Evolutionary conservation across 2,113 vertebrate genomes (phyloP), one percentile per base, ranked within the genome.

Genomic region (Plecotus auritus): DNA sequence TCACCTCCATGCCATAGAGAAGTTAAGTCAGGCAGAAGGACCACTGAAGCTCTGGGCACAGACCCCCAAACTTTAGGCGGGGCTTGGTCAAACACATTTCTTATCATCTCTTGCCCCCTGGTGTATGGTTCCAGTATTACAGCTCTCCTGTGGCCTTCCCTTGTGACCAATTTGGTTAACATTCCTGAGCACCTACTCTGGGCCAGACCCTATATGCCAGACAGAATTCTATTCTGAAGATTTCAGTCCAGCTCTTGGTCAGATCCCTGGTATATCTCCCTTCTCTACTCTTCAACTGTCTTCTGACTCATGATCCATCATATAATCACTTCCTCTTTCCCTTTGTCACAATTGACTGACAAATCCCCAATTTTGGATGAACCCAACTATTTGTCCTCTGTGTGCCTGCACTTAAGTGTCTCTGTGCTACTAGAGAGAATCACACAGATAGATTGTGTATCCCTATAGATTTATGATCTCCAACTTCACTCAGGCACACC

Each of bases 81-180:
- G 83, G 32, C 13, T 3, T 69, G 28, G n/a, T 42, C 7, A 3
- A 69, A 72, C 73, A 80, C 32, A 84, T 95, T 89, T 86, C 70
- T 96, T 93, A 66, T 84, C 4, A 0, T 96, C 49, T 96, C 64
- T 97, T 94, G 95, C 91, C 96, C 95, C 87, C 92, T 95, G 1
- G 91, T 42, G 91, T 35, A 17, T 13, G 0, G 0, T 49, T 8
- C 0, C 1, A 12, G 56, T 54, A 97, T 61, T 96, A 74, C 89
- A 72, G 5, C 47, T 91, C 4, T 74, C 64, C 45, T 2, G 74
- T 77, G 83, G 16, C 47, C 47, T 83, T 83, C 61, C 22, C 66
- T 59, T 17, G 37, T 35, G 93, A 64, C 78, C 74, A 56, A 54
- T 84, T 84, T 5, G 13, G 22, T 40, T 56, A 81, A 82, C 9